Base-by-base conservation (phyloP, 2,888 invertebrate genomes). In the Morpho achilles region DNA sequence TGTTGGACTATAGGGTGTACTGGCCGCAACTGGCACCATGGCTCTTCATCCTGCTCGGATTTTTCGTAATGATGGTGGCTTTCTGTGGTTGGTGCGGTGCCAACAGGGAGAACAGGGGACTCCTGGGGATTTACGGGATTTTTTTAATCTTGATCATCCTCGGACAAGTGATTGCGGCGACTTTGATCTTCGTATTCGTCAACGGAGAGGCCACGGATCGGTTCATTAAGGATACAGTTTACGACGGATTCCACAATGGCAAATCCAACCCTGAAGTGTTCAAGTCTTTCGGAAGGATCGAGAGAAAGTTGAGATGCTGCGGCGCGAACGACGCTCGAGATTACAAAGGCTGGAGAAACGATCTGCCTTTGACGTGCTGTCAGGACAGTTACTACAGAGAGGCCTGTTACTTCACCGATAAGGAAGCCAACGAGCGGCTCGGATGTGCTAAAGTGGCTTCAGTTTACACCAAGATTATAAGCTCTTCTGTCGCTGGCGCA, bases 21-120 rank as follows among this genome's bases (percentile, higher is more conserved):
- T 90, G 90, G 90, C 90, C 89, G 2, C 90, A 90, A 62, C 86
- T 85, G 2, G 88, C 87, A 53, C 90, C 90, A 81, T 90, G 90
- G 90, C 78, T 90, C 66, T 89, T 89, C 70, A 89, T 89, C 51
- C 53, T 90, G 0, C 74, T 87, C 7, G 89, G 88, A 40, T 59
- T 89, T 46, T 81, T 80, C 63, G 78, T 89, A 42, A 81, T 89
- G 79, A 74, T 84, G 62, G 80, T 90, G 42, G 76, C 89, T 0
- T 84, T 87, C 71, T 89, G 89, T 51, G 89, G 89, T 1, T 90
- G 82, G 81, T 88, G 87, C 66, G 89, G 89, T 1, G 75, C 89
- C 16, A 80, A 70, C 65, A 78, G 69, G 65, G 89, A 90, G 45
- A 88, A 82, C 76, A 69, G 88, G 50, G 88, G 89, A 7, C 63